Percentiles rank a stretch among this genome's conserved stretches.
phyloP scores from a whole-genome alignment of 2,888 invertebrate genomes.

The Dicranocentrus wangi region DNA sequence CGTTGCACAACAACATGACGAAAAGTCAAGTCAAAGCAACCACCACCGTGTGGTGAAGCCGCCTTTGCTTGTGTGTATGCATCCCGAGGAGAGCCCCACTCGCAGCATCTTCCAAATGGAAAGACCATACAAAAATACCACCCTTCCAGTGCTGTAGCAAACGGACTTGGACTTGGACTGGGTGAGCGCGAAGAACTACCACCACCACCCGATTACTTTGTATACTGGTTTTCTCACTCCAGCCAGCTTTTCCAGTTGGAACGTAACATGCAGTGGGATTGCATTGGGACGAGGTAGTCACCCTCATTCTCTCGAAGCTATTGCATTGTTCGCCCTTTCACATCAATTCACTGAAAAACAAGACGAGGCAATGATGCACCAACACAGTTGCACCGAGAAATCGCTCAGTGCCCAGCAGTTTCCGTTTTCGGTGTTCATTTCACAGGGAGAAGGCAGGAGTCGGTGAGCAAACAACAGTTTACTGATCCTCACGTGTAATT shows the following conservation, averaged over 20 bases:
- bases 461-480: too few species aligned
- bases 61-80: too few species aligned
- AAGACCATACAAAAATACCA: constrained; percentile 17
- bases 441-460: too few species aligned
- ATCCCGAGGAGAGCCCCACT: not conserved
- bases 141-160: constrained; percentile 3
- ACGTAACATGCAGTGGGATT: constrained; percentile 7
- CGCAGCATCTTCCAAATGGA: not conserved
- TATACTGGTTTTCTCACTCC: not conserved
- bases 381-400: not conserved
- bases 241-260: not conserved
- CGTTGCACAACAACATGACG: constrained; percentile 12
- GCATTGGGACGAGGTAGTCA: constrained; percentile 3
- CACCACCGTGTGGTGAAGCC: not conserved
- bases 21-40: constrained; percentile 19
- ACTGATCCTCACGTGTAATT: too few species aligned
- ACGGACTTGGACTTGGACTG: not conserved
- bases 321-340: constrained; percentile 16
- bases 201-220: constrained; percentile 18
- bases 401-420: not conserved
- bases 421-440: not conserved
- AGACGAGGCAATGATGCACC: not conserved
- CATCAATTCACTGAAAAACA: not conserved
- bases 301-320: not conserved
- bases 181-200: too few species aligned